Evolutionary conservation across 2,888 invertebrate species (phyloP).

Genomic region (Cylindroiulus punctatus): DNA sequence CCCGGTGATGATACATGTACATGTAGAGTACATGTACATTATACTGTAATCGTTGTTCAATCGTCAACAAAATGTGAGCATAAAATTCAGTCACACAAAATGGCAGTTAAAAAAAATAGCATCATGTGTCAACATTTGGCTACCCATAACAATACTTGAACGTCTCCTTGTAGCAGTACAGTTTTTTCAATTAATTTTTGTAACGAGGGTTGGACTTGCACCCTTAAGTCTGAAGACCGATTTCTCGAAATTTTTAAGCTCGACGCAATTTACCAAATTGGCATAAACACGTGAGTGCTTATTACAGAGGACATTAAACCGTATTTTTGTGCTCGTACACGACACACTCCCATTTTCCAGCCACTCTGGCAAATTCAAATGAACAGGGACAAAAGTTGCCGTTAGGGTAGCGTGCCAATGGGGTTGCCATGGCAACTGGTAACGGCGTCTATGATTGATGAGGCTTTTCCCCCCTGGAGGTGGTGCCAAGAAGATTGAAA

Average conservation of each 20-base stretch:
- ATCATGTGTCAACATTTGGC: too few species aligned
- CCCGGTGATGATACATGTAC: too few species aligned
- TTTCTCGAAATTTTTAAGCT: too few species aligned
- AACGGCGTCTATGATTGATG: conserved; percentile 54
- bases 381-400: conserved; percentile 50
- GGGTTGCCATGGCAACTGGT: conserved; percentile 50
- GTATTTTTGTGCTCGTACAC: conserved; percentile 10
- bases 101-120: too few species aligned
- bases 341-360: conserved; percentile 9
- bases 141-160: too few species aligned
- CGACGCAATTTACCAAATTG: neutral
- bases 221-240: neutral
- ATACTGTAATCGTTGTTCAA: too few species aligned
- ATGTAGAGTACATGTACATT: too few species aligned
- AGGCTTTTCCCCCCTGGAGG: conserved; percentile 53
- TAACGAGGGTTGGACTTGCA: too few species aligned
- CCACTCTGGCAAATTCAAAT: conserved; percentile 40
- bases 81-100: too few species aligned
- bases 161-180: too few species aligned
- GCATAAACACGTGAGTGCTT: neutral
- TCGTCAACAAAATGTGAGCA: too few species aligned
- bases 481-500: conserved; percentile 53
- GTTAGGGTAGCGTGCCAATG: conserved; percentile 43
- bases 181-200: too few species aligned
- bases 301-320: conserved; percentile 32